Evolutionary conservation across 2,888 invertebrate genomes (phyloP), one percentile per base, ranked within the genome.

Genomic region (Troides aeacus): DNA sequence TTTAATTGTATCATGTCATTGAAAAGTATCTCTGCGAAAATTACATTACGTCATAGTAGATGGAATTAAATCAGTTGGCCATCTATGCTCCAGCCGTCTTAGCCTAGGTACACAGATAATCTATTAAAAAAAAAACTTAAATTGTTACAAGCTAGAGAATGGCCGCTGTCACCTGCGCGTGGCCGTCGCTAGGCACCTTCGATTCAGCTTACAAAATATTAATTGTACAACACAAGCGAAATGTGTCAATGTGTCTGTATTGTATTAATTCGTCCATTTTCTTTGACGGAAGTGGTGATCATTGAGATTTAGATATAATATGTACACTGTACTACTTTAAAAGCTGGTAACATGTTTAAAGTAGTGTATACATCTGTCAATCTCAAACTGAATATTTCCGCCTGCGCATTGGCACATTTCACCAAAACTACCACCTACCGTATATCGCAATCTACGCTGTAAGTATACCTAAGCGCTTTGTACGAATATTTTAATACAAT

Each of bases 131-230:
- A 46, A 46, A 46, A n/a, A 53, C 53, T 42, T 46, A 17, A 30
- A n/a, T 17, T 42, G 21, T 21, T 46, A 30, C 62, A 62, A 39
- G 10, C 21, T 63, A 68, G 15, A 57, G 58, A 68, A 68, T 63
- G 62, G 36, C 46, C 58, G 62, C 30, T 58, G 56, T 68, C 57
- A 42, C 12, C n/a, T 64, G 24, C 58, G 7, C 56, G 24, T 21
- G 58, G 39, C 64, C 64, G 24, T 36, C 39, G 39, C 46, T 82
- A 86, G 84, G 88, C 90, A 90, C 90, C 89, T 80, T 88, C 78
- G 88, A 90, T 90, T 90, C 90, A 90, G 90, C 90, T 86, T 85
- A 82, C 72, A 75, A 69, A 71, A 71, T 72, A 73, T 62, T 73
- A 70, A 69, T 53, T 63, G 56, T 70, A 71, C 63, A 60, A 42